Evolutionary conservation across 2,113 vertebrate genomes (phyloP), one percentile per base, ranked within the genome.

Genomic region (Syrmaticus mikado): DNA sequence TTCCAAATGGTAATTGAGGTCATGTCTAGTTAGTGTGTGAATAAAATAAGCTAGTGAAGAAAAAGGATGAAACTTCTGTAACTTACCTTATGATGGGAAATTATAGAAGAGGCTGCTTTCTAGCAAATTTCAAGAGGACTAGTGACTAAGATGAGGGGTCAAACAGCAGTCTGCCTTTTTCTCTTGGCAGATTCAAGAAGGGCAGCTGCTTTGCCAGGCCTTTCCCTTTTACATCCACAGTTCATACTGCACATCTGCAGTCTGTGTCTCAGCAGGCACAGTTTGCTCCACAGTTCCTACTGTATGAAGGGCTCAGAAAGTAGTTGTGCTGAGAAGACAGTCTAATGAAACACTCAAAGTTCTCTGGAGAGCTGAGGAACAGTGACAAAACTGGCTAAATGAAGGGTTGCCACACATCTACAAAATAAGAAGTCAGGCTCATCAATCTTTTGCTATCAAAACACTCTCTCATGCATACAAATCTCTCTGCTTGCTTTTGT

Each of bases 361-460:
- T 90, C 89, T 89, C 60, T 36, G 48, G 52, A 81, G 66, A 82
- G 45, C 43, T 46, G 46, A 83, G 73, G 60, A 84, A 48, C 15
- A 50, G 67, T 82, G 81, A 93, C 62, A 96, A 91, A 73, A 11
- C 27, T 60, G 55, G 65, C n/a, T 50, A 91, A 95, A 94, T 93
- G 78, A 89, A 74, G 60, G 82, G 79, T 77, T 96, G 84, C 82
- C 85, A 92, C 50, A 74, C 38, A 52, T 8, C 64, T 73, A 50
- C 87, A 85, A 87, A 92, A 91, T 53, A 79, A 68, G 22, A 72
- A 91, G 85, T 93, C 93, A 92, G 68, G 38, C 65, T 88, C 75
- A 67, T 96, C 92, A 91, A 80, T 94, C 95, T 87, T 60, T 11
- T 43, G n/a, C 67, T 82, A 85, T 93, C 94, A 94, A 94, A 95